Conservation (phyloP, 2,888 invertebrate genomes). For the Siphonodentalium dalli region DNA sequence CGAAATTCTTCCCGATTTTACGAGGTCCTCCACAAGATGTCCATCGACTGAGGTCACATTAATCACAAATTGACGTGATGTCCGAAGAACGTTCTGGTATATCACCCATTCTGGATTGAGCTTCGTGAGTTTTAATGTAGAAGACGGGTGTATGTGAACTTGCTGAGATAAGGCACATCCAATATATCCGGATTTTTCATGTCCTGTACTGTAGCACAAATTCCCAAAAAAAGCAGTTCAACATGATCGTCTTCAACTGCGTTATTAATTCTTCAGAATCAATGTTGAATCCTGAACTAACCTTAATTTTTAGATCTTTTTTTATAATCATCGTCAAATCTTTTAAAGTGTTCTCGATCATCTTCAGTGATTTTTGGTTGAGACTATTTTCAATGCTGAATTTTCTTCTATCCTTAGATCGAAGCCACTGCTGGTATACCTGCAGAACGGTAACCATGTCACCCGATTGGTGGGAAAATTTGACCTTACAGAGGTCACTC, state of each 20-base stretch:
- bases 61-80: constrained; percentile 45
- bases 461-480: constrained; percentile 50
- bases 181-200: constrained; percentile 47
- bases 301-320: no score
- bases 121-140: constrained; percentile 38
- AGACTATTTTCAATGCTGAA: constrained; percentile 61
- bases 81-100: constrained; percentile 44
- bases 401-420: constrained; percentile 38
- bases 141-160: constrained; percentile 53
- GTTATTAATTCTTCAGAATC: no score
- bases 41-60: constrained; percentile 46
- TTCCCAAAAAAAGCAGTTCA: constrained; percentile 41
- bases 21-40: constrained; percentile 25
- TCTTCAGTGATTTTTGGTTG: constrained; percentile 58
- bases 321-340: no score
- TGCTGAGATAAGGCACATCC: constrained; percentile 31
- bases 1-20: constrained; percentile 5
- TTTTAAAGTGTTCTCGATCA: no score
- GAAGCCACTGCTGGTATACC: constrained; percentile 49
- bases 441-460: constrained; percentile 51
- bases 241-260: constrained; percentile 42
- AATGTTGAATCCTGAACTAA: no score
- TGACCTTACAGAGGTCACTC: constrained; percentile 44
- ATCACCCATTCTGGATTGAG: constrained; percentile 48
- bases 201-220: constrained; percentile 47